phyloP scores from a whole-genome alignment of 2,888 invertebrate species.

The Drosophila kambysellisi region DNA sequence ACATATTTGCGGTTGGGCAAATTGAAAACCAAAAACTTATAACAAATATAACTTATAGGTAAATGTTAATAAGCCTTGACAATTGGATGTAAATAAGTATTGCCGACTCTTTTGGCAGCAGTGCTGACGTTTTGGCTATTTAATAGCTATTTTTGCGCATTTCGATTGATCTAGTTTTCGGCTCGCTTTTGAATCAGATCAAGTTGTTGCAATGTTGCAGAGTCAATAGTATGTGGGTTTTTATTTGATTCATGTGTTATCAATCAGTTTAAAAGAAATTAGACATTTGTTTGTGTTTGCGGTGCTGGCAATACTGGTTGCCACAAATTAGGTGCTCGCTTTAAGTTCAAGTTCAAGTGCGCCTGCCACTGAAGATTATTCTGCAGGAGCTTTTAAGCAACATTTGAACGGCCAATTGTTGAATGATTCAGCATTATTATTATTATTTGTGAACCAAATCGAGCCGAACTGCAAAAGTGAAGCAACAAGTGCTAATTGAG shows the following conservation, averaged over 20 bases:
- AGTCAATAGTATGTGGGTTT: background rate
- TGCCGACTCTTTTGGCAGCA: conserved; percentile 22
- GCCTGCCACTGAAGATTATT: conserved; percentile 27
- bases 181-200: background rate
- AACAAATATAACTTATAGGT: background rate
- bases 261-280: background rate
- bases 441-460: conserved; percentile 62
- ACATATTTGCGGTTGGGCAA: background rate
- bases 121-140: conserved; percentile 3
- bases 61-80: background rate
- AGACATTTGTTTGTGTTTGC: background rate
- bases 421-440: conserved; percentile 66
- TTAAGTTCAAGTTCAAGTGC: conserved; percentile 81
- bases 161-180: background rate
- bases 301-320: conserved; percentile 2
- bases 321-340: conserved; percentile 32
- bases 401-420: conserved; percentile 54
- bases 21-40: background rate
- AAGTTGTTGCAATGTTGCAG: background rate
- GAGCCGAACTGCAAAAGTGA: conserved; percentile 37
- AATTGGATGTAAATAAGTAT: background rate
- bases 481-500: conserved; percentile 59
- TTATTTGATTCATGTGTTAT: background rate
- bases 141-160: background rate
- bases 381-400: conserved; percentile 29